These are phyloP conservation scores for Camelus bactrianus DNA, from an alignment of 2,113 vertebrate species.

Conservation along the genomic window DNA sequence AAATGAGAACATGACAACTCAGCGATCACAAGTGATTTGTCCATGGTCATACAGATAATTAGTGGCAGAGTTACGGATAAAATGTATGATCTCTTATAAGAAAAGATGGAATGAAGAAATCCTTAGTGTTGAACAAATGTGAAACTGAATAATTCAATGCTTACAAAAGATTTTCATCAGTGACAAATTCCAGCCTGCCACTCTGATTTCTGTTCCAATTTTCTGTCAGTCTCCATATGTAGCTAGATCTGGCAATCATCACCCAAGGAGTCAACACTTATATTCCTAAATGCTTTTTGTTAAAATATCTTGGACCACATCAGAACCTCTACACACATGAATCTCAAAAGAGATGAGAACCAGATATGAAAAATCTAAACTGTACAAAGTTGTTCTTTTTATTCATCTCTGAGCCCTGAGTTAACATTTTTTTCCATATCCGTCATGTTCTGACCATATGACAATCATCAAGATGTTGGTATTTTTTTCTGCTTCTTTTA, in stretches of 20 bases:
- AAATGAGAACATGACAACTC: constrained; percentile 55
- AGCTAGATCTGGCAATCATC: background rate
- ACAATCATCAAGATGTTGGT: background rate
- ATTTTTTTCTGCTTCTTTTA: constrained; percentile 1
- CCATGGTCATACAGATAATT: constrained; percentile 2
- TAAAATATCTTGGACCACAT: constrained; percentile 30
- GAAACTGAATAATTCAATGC: constrained; percentile 29
- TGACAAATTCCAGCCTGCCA: constrained; percentile 12
- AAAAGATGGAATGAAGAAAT: constrained; percentile 7
- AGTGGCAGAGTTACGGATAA: background rate
- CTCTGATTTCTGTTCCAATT: constrained; percentile 46
- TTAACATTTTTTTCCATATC: constrained; percentile 6
- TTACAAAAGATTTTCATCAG: constrained; percentile 28
- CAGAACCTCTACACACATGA: background rate
- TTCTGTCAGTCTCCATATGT: constrained; percentile 12
- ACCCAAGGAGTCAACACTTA: background rate
- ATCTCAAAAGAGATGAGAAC: constrained; percentile 43
- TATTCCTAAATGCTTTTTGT: background rate
- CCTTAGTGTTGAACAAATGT: background rate
- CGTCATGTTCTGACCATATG: background rate
- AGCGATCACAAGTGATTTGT: background rate
- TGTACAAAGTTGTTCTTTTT: background rate
- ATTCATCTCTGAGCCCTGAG: background rate
- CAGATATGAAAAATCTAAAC: background rate
- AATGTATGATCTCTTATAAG: background rate